These are phyloP conservation scores for Choloepus hoffmanni DNA, from an alignment of 2,113 vertebrate genomes.

Conservation along the genomic window DNA sequence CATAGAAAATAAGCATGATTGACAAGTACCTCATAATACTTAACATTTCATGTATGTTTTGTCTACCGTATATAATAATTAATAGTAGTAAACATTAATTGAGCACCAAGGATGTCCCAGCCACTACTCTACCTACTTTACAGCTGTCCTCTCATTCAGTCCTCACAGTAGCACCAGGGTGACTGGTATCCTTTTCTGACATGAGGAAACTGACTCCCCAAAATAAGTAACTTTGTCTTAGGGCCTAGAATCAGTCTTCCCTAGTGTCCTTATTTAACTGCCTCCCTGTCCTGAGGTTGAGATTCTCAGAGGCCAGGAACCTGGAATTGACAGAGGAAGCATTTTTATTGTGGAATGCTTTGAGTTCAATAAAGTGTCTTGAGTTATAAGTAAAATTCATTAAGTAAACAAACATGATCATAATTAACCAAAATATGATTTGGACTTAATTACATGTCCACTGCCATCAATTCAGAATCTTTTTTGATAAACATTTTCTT, in stretches of 20 bases:
- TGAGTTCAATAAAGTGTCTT: neutral
- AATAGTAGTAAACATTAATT: neutral
- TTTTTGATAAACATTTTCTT: constrained; percentile 73
- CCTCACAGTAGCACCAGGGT: neutral
- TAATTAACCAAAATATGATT: neutral
- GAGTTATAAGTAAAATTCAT: neutral
- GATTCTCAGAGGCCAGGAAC: neutral
- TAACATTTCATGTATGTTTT: neutral
- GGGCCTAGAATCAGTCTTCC: neutral
- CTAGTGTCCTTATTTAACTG: neutral
- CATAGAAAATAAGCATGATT: neutral
- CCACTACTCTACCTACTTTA: neutral
- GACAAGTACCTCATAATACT: neutral
- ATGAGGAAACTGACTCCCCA: constrained; percentile 8
- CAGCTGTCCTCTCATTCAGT: neutral
- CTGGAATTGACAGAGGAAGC: neutral
- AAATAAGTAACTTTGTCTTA: neutral
- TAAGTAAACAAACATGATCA: neutral
- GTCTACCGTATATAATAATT: neutral
- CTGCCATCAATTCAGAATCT: neutral
- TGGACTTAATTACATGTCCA: neutral
- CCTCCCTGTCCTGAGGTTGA: neutral
- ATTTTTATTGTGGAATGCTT: neutral
- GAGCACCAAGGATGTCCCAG: neutral
- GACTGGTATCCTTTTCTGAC: neutral